Evolutionary conservation across 2,113 vertebrate genomes (phyloP).

Genomic region (Rhinolophus ferrumequinum): DNA sequence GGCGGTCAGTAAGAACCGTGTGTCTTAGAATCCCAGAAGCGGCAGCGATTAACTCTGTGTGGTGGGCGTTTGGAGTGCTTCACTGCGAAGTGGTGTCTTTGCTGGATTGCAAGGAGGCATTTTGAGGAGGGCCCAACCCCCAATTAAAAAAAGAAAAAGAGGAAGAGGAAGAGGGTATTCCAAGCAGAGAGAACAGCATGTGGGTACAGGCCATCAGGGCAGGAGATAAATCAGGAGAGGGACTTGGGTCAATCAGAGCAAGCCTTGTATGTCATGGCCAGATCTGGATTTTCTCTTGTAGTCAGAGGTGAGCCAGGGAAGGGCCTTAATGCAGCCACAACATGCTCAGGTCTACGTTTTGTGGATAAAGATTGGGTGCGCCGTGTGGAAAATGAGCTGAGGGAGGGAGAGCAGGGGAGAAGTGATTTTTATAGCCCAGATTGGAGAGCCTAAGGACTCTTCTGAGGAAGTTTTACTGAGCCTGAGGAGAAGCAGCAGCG

Average conservation of each 20-base stretch:
- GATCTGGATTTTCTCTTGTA: background rate
- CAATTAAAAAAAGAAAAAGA: background rate
- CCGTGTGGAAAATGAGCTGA: rapidly evolving
- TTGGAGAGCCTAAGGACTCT: background rate
- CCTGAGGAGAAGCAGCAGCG: background rate
- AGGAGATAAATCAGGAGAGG: background rate
- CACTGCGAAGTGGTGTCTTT: background rate
- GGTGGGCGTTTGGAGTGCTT: background rate
- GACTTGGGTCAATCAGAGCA: background rate
- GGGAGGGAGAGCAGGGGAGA: background rate
- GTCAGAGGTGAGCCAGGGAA: background rate
- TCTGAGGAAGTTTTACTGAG: background rate
- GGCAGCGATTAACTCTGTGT: background rate
- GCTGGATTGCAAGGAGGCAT: background rate
- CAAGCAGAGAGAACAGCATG: background rate
- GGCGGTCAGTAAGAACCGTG: background rate
- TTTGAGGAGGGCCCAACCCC: background rate
- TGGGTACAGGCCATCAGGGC: background rate
- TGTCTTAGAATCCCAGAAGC: background rate
- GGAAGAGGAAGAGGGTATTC: background rate
- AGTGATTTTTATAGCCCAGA: background rate
- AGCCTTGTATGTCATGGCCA: background rate
- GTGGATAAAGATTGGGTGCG: background rate
- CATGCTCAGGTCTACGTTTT: background rate
- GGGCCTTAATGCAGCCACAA: background rate